Conservation (phyloP, 2,113 vertebrate species). For the Lonchura striata region DNA sequence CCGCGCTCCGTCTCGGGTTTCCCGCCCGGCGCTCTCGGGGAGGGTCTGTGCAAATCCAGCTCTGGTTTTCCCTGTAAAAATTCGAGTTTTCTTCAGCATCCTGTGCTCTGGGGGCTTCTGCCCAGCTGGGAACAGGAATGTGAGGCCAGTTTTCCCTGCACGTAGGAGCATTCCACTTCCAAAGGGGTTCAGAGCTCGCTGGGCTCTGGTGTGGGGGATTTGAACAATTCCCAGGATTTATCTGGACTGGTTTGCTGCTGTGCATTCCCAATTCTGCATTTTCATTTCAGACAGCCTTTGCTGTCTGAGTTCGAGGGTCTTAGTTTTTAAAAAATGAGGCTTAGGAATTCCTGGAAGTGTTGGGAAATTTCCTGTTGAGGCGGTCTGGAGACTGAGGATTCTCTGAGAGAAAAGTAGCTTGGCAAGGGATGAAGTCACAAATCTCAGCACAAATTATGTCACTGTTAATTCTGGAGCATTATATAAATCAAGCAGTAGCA, state of each 20-base stretch:
- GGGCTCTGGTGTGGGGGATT: neutral
- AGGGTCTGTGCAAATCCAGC: neutral
- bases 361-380: too few relatives aligned
- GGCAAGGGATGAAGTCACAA: neutral
- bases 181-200: rapidly evolving
- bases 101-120: neutral
- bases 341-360: neutral
- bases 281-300: neutral
- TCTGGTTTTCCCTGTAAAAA: neutral
- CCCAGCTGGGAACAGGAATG: rapidly evolving
- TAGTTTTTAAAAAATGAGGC: neutral
- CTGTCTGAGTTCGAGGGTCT: neutral
- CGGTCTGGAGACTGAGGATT: neutral
- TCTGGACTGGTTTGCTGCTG: neutral
- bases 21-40: neutral
- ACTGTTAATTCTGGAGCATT: neutral
- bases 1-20: rapidly evolving
- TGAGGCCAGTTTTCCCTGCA: neutral
- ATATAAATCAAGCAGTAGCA: neutral
- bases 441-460: neutral
- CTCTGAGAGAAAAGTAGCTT: neutral
- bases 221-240: neutral
- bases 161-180: rapidly evolving
- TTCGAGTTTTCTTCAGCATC: rapidly evolving
- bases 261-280: neutral